phyloP scores from a whole-genome alignment of 2,797 vertebrate species.

The Notolepis coatsorum region DNA sequence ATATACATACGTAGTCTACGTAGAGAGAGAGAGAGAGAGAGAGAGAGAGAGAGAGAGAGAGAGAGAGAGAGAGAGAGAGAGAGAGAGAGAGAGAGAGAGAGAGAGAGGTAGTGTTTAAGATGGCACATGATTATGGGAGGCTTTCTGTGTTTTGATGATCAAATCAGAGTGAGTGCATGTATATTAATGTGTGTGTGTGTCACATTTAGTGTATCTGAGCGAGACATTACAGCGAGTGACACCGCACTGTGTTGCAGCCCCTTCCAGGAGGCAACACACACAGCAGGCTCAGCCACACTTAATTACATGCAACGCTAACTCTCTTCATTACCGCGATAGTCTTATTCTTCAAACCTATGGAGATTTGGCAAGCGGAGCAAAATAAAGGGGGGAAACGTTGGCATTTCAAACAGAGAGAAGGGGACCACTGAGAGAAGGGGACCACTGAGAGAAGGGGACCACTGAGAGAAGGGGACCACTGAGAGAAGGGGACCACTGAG shows the following conservation, averaged over 20 bases:
- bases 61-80: not conserved
- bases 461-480: too few species aligned
- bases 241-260: slow-evolving; percentile 45
- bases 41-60: too few species aligned
- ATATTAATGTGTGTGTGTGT: slow-evolving; percentile 23
- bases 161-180: not conserved
- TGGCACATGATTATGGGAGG: slow-evolving; percentile 21
- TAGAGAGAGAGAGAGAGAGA: too few species aligned
- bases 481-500: too few species aligned
- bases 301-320: slow-evolving; percentile 77
- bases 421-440: too few species aligned
- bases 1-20: slow-evolving; percentile 50
- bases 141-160: slow-evolving; percentile 9
- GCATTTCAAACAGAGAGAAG: slow-evolving; percentile 36
- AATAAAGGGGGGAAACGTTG: slow-evolving; percentile 35
- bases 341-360: slow-evolving; percentile 59
- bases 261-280: slow-evolving; percentile 61
- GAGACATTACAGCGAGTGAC: slow-evolving; percentile 36
- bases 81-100: too few species aligned
- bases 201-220: slow-evolving; percentile 30
- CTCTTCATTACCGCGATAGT: slow-evolving; percentile 63
- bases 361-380: slow-evolving; percentile 46
- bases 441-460: too few species aligned
- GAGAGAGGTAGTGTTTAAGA: slow-evolving; percentile 2
- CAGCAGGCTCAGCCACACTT: slow-evolving; percentile 72